These are phyloP conservation scores for Passer montanus DNA, from an alignment of 2,113 vertebrate genomes.

Conservation along the genomic window DNA sequence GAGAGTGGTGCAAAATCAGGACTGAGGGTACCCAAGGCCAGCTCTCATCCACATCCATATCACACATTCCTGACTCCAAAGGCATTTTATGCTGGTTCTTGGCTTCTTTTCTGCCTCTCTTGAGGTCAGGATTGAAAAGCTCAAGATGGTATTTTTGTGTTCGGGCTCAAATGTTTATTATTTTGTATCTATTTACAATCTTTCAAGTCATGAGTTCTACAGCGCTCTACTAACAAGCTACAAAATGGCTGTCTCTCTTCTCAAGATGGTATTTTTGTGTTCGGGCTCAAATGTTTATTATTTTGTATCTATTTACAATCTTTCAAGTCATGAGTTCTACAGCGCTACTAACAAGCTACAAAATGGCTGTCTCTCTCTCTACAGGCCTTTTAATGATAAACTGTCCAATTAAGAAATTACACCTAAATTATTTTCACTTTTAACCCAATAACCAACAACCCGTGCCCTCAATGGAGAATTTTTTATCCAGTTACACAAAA, in stretches of 20 bases:
- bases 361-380: background rate
- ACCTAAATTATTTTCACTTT: background rate
- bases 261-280: background rate
- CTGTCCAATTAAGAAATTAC: background rate
- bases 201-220: background rate
- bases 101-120: background rate
- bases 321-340: background rate
- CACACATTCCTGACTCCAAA: background rate
- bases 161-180: background rate
- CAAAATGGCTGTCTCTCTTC: background rate
- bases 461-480: accelerated
- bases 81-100: background rate
- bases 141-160: background rate
- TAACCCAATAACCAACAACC: background rate
- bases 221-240: background rate
- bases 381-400: background rate
- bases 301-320: background rate
- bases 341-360: background rate
- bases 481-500: background rate
- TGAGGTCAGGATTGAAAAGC: background rate
- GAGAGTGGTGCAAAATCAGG: background rate
- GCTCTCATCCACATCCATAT: accelerated
- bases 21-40: background rate
- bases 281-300: background rate
- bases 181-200: background rate